A percentile compares a stretch with the other conserved stretches of the same genome.
These are phyloP conservation scores for Caenorhabditis sp. DNA, from an alignment of 2,888 invertebrate species.

Conservation along the genomic window DNA sequence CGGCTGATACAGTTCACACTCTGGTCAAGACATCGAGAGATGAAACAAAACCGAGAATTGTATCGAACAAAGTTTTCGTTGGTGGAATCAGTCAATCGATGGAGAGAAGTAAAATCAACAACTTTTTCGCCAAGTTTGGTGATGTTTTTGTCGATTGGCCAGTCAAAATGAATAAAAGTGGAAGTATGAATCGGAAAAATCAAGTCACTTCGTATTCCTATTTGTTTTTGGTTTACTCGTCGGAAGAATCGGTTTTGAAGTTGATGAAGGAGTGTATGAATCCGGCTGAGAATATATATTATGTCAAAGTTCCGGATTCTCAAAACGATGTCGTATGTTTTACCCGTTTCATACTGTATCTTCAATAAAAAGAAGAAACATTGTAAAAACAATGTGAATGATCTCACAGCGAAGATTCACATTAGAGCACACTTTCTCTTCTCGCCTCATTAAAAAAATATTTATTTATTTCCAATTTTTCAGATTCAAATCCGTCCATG, in stretches of 20 bases:
- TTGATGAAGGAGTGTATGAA: slow-evolving; percentile 21
- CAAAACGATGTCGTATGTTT: not conserved
- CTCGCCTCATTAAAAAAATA: too few relatives aligned
- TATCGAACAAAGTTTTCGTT: slow-evolving; percentile 41
- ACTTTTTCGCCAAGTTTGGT: slow-evolving; percentile 27
- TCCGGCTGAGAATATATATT: slow-evolving; percentile 10
- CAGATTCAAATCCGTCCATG: slow-evolving; percentile 44
- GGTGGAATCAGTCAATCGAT: slow-evolving; percentile 30
- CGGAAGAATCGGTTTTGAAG: slow-evolving; percentile 27
- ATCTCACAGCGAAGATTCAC: too few relatives aligned
- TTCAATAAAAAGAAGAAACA: too few relatives aligned
- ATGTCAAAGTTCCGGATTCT: slow-evolving; percentile 16
- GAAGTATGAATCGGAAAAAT: slow-evolving; percentile 4
- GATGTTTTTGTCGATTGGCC: slow-evolving; percentile 40
- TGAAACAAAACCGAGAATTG: slow-evolving; percentile 3
- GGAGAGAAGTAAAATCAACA: slow-evolving; percentile 20
- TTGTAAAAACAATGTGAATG: too few relatives aligned
- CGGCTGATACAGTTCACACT: slow-evolving; percentile 27
- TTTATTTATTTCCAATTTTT: too few relatives aligned
- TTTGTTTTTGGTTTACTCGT: slow-evolving; percentile 32
- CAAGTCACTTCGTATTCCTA: slow-evolving; percentile 25
- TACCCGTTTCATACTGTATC: not conserved
- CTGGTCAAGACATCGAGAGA: slow-evolving; percentile 24
- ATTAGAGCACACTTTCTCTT: too few relatives aligned
- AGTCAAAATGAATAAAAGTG: slow-evolving; percentile 9